These are phyloP conservation scores for Apoda limacodes DNA, from an alignment of 2,888 invertebrate genomes.

Conservation along the genomic window DNA sequence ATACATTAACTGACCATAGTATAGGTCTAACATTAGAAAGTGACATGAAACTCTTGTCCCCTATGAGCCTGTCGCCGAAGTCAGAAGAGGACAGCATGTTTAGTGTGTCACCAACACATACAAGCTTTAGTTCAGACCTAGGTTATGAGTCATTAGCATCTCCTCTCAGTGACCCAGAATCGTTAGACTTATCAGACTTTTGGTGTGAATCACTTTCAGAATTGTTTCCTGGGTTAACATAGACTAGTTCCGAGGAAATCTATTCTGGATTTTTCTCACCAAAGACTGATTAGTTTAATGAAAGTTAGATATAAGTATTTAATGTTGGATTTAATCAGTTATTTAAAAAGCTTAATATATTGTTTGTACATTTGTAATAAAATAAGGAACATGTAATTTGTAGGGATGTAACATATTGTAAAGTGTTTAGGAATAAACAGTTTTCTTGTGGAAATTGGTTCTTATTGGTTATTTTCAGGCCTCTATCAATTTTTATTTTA, in stretches of 20 bases:
- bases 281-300: slow-evolving; percentile 65
- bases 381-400: too few relatives aligned
- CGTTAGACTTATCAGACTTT: slow-evolving; percentile 70
- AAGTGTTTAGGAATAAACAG: too few relatives aligned
- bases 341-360: too few relatives aligned
- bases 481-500: too few relatives aligned
- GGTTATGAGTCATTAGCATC: slow-evolving; percentile 63
- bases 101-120: slow-evolving; percentile 52
- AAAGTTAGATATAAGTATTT: slow-evolving; percentile 15
- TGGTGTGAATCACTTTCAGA: slow-evolving; percentile 84
- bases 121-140: slow-evolving; percentile 51
- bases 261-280: slow-evolving; percentile 42
- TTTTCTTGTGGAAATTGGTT: too few relatives aligned
- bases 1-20: slow-evolving; percentile 31
- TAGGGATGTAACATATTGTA: too few relatives aligned
- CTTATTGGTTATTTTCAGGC: too few relatives aligned
- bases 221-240: slow-evolving; percentile 80
- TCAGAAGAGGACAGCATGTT: slow-evolving; percentile 43
- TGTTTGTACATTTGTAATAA: too few relatives aligned
- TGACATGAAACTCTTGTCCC: slow-evolving; percentile 58
- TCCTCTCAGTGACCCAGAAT: slow-evolving; percentile 56
- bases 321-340: slow-evolving; percentile 16
- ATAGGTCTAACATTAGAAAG: slow-evolving; percentile 39
- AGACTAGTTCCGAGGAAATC: slow-evolving; percentile 32
- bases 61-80: slow-evolving; percentile 47